Percentiles rank a stretch among this genome's conserved stretches.
These are phyloP conservation scores for Scaptomyza parva DNA, from an alignment of 2,888 invertebrate species.

Conservation along the genomic window DNA sequence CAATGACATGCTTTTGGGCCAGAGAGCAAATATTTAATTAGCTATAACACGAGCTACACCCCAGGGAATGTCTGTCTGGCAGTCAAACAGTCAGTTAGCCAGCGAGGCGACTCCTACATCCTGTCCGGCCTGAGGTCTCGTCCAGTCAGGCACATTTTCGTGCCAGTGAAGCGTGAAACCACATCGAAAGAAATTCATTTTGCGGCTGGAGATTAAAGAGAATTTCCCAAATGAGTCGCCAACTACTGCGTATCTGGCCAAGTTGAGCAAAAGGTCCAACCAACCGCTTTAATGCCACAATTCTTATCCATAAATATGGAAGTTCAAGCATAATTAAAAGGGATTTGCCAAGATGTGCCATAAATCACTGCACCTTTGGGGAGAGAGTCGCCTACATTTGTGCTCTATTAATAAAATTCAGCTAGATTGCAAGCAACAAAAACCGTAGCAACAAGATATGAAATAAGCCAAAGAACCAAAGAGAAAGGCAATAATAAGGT, in stretches of 20 bases:
- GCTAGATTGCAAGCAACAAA: constrained; percentile 4
- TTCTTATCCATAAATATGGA: constrained; percentile 31
- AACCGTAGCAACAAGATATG: neutral
- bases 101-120: constrained; percentile 51
- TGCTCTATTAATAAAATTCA: constrained; percentile 28
- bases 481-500: constrained; percentile 2
- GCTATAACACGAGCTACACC: constrained; percentile 57
- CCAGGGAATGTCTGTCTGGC: constrained; percentile 31
- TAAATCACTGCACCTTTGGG: constrained; percentile 56
- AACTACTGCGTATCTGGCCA: constrained; percentile 29
- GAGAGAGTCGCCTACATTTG: neutral
- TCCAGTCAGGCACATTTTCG: constrained; percentile 28
- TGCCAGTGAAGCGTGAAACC: constrained; percentile 59
- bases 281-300: constrained; percentile 32
- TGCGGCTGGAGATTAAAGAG: constrained; percentile 56
- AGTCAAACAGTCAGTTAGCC: constrained; percentile 16
- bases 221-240: constrained; percentile 59
- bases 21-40: constrained; percentile 76
- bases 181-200: constrained; percentile 63
- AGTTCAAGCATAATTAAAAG: constrained; percentile 64
- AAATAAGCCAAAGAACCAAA: too few species aligned
- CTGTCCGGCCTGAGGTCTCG: constrained; percentile 19
- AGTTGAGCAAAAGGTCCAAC: constrained; percentile 9
- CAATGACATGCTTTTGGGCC: constrained; percentile 59
- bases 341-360: constrained; percentile 43